Evolutionary conservation across 1,140 invertebrate species (phyloP).

Genomic region (Caenorhabditis latens): DNA sequence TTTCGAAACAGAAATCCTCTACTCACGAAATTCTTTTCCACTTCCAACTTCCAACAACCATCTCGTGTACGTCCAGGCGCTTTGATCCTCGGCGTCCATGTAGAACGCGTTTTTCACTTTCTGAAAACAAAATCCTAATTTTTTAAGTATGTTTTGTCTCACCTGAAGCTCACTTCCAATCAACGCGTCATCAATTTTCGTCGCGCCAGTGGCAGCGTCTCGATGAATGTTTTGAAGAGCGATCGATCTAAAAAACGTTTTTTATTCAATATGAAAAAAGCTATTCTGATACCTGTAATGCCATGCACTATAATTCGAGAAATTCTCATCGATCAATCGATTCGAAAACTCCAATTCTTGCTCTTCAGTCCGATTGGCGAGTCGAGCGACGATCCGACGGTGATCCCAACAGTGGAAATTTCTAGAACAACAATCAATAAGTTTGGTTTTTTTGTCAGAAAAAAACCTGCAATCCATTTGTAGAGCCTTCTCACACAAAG

Average conservation of each 20-base stretch:
- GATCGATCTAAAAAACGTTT: constrained; percentile 49
- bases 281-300: constrained; percentile 57
- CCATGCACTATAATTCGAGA: constrained; percentile 65
- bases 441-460: not conserved
- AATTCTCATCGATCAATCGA: constrained; percentile 55
- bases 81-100: constrained; percentile 61
- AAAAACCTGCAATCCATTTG: constrained; percentile 59
- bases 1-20: not conserved
- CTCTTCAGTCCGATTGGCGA: constrained; percentile 50
- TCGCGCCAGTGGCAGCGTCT: not conserved
- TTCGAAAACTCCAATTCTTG: constrained; percentile 62
- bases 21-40: constrained; percentile 53
- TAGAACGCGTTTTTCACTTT: constrained; percentile 53
- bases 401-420: constrained; percentile 66
- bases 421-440: constrained; percentile 45
- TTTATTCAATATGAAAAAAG: too few species aligned
- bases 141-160: not conserved
- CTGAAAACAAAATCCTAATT: constrained; percentile 34
- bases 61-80: constrained; percentile 53
- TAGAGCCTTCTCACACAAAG: constrained; percentile 57
- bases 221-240: constrained; percentile 37
- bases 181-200: constrained; percentile 6
- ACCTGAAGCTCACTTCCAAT: constrained; percentile 28
- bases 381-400: constrained; percentile 45
- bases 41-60: constrained; percentile 53